Evolutionary conservation across 2,888 invertebrate species (phyloP).

Genomic region (Caenorhabditis uteleia): DNA sequence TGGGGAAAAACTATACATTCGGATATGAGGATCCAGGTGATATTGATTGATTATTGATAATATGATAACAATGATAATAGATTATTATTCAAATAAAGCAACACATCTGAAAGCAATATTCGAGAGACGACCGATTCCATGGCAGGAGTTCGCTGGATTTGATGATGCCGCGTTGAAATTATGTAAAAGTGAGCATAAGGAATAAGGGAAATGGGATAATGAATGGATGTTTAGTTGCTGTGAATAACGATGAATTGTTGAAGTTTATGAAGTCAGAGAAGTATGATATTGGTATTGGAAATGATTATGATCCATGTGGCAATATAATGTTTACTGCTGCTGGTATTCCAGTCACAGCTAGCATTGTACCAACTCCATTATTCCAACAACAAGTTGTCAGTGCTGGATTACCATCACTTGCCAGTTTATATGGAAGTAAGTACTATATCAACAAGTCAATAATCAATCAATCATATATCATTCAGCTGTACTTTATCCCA

Average conservation of each 20-base stretch:
- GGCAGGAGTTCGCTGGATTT: constrained; percentile 14
- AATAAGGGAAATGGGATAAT: neutral
- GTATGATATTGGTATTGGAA: constrained; percentile 30
- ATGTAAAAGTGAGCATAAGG: constrained; percentile 9
- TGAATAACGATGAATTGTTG: constrained; percentile 12
- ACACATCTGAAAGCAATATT: constrained; percentile 14
- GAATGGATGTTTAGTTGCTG: constrained; percentile 10
- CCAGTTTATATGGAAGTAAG: constrained; percentile 31
- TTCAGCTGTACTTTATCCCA: constrained; percentile 18
- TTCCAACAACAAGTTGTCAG: constrained; percentile 22
- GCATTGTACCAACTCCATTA: constrained; percentile 35
- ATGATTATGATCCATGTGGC: constrained; percentile 38
- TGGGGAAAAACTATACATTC: constrained; percentile 5
- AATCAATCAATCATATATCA: neutral
- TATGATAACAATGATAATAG: constrained; percentile 1
- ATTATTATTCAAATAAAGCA: constrained; percentile 16
- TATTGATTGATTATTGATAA: neutral
- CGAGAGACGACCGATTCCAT: constrained; percentile 10
- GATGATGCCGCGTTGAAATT: constrained; percentile 18
- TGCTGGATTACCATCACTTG: constrained; percentile 27
- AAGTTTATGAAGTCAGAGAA: constrained; percentile 21
- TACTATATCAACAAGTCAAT: neutral
- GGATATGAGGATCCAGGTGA: constrained; percentile 4
- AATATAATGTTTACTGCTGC: constrained; percentile 28
- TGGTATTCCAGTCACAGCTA: constrained; percentile 23